Evolutionary conservation across 2,888 invertebrate genomes (phyloP).

Genomic region (Shargacucullia verbasci): DNA sequence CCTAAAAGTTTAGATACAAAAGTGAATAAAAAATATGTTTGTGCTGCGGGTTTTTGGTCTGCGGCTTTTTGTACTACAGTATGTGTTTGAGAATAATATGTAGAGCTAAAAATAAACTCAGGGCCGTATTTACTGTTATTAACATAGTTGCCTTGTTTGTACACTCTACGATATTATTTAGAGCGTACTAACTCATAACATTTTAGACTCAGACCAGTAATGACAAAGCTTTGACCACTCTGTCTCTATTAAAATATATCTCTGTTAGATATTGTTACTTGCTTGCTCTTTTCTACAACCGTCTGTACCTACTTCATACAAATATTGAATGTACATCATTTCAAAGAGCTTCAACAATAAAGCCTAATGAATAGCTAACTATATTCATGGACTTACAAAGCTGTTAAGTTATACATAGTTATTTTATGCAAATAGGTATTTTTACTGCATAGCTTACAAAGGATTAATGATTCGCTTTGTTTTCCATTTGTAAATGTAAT

Average conservation of each 20-base stretch:
- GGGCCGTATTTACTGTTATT: background rate
- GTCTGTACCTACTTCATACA: too few relatives aligned
- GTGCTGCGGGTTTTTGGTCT: too few relatives aligned
- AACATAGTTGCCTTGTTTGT: too few relatives aligned
- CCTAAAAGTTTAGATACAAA: background rate
- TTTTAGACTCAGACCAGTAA: too few relatives aligned
- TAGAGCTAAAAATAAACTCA: background rate
- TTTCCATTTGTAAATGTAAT: conserved; percentile 19
- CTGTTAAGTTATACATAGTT: conserved; percentile 15
- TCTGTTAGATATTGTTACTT: too few relatives aligned
- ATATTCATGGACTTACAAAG: background rate
- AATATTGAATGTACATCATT: background rate
- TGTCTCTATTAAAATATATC: too few relatives aligned
- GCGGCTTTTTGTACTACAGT: background rate
- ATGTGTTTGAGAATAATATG: background rate
- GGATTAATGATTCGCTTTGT: conserved; percentile 21
- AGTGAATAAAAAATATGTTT: background rate
- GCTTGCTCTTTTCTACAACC: too few relatives aligned
- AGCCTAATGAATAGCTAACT: conserved; percentile 7
- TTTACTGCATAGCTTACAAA: conserved; percentile 22
- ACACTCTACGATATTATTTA: too few relatives aligned
- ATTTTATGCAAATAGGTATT: conserved; percentile 13
- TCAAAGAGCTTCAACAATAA: background rate
- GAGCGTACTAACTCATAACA: too few relatives aligned
- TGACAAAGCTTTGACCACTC: too few relatives aligned